Conservation (phyloP, 1,140 invertebrate genomes). For the Hydropsyche tenuis region DNA sequence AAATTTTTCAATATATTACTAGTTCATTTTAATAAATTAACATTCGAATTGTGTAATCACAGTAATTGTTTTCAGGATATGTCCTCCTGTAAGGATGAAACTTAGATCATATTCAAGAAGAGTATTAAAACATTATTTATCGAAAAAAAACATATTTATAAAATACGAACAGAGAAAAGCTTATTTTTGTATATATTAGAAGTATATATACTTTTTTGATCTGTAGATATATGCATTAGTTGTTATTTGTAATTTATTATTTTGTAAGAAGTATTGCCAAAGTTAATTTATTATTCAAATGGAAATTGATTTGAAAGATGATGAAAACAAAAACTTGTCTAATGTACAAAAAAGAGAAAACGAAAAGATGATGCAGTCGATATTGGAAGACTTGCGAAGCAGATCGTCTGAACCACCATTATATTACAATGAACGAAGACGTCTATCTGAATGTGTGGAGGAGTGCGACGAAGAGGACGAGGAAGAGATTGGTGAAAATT, state of each 20-base stretch:
- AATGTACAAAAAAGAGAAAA: neutral
- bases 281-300: conserved; percentile 30
- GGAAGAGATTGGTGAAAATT: conserved; percentile 53
- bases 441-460: conserved; percentile 80
- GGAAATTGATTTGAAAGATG: conserved; percentile 13
- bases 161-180: neutral
- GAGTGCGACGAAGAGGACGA: conserved; percentile 77
- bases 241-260: neutral
- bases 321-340: neutral
- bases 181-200: neutral
- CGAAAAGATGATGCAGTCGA: conserved; percentile 16
- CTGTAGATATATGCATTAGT: neutral
- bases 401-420: conserved; percentile 59
- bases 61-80: too few species aligned
- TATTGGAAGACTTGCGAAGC: neutral
- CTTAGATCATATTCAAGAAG: too few species aligned
- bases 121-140: neutral
- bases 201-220: neutral
- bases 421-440: conserved; percentile 68
- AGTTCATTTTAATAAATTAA: too few species aligned
- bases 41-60: too few species aligned
- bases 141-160: too few species aligned
- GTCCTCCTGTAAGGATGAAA: neutral
- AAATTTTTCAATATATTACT: too few species aligned
- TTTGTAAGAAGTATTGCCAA: neutral